These are phyloP conservation scores for Sinella curviseta DNA, from an alignment of 1,140 invertebrate genomes.

Conservation along the genomic window DNA sequence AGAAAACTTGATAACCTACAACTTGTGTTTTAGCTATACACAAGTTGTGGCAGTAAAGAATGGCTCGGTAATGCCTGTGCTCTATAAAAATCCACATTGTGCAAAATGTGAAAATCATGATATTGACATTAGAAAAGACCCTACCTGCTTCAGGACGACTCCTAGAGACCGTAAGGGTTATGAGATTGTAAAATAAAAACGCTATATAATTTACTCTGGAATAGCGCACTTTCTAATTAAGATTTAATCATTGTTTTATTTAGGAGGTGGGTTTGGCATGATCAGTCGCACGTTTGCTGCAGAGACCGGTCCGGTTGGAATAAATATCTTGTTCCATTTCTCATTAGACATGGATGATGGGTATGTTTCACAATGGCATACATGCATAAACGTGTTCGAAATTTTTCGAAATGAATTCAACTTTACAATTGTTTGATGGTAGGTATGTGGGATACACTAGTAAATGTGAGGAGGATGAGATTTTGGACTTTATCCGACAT, in stretches of 20 bases:
- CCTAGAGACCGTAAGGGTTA: not conserved
- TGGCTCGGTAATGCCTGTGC: not conserved
- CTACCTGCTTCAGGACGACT: not conserved
- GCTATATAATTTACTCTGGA: conserved; percentile 5
- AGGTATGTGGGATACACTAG: conserved; percentile 39
- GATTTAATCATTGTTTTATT: too few species aligned
- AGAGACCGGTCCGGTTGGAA: conserved; percentile 27
- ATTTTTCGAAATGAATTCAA: too few species aligned
- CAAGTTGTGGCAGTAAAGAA: not conserved
- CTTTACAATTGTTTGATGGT: too few species aligned
- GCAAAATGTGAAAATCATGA: conserved; percentile 51
- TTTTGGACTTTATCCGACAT: conserved; percentile 51
- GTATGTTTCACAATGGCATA: too few species aligned
- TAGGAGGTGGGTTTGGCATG: too few species aligned
- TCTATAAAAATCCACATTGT: conserved; percentile 56
- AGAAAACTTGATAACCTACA: not conserved
- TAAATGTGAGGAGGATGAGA: conserved; percentile 45
- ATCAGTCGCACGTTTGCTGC: not conserved
- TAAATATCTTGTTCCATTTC: conserved; percentile 50
- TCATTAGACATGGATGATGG: conserved; percentile 34
- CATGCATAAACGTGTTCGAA: too few species aligned
- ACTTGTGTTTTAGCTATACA: conserved; percentile 33
- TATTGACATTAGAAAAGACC: not conserved
- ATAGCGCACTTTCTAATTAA: too few species aligned
- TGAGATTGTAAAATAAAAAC: not conserved